Conservation (phyloP, 2,888 invertebrate species). For the Nephrotoma appendiculata region DNA sequence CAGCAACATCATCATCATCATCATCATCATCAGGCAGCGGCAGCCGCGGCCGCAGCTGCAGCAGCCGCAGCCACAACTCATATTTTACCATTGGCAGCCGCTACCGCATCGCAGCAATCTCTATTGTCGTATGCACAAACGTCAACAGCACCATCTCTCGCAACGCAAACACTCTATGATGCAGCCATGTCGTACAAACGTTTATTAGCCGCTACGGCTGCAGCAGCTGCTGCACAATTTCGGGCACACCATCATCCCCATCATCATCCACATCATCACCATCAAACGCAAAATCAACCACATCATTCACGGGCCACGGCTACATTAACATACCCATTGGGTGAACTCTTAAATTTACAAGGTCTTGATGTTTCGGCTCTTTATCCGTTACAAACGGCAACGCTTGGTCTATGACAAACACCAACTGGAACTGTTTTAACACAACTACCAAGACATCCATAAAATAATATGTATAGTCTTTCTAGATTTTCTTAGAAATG, state of each 20-base stretch:
- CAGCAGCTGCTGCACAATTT: slow-evolving; percentile 26
- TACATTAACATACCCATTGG: slow-evolving; percentile 50
- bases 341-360: slow-evolving; percentile 55
- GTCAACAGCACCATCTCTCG: slow-evolving; percentile 40
- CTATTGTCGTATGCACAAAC: slow-evolving; percentile 42
- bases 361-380: slow-evolving; percentile 51
- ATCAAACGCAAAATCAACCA: slow-evolving; percentile 30
- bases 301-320: slow-evolving; percentile 38
- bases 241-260: slow-evolving; percentile 27
- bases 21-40: background rate
- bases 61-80: slow-evolving; percentile 19
- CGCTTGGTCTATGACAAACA: slow-evolving; percentile 53
- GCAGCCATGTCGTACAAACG: slow-evolving; percentile 31
- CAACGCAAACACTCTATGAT: slow-evolving; percentile 36
- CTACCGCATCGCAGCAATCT: slow-evolving; percentile 31
- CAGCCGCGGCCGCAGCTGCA: slow-evolving; percentile 21
- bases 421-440: slow-evolving; percentile 32
- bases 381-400: slow-evolving; percentile 53
- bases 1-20: slow-evolving; percentile 33
- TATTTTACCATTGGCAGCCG: slow-evolving; percentile 21
- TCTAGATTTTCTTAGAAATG: background rate
- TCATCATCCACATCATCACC: slow-evolving; percentile 25
- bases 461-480: slow-evolving; percentile 7
- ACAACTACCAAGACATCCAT: slow-evolving; percentile 25
- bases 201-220: slow-evolving; percentile 30